Evolutionary conservation across 2,797 vertebrate species (phyloP).

Genomic region (Sebastes matsubarae): DNA sequence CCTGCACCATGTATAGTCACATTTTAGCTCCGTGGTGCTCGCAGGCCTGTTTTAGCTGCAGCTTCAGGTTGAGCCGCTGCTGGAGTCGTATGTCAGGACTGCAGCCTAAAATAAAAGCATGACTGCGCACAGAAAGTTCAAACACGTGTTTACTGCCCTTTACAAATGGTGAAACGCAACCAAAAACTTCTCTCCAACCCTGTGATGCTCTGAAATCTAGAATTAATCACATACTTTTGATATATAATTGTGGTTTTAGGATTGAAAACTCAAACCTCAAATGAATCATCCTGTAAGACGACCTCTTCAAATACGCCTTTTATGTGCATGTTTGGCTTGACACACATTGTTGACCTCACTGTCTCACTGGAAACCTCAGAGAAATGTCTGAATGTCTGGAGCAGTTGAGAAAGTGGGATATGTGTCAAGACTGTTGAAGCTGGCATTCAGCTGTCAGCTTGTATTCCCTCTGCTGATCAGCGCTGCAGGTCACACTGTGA

Average conservation of each 20-base stretch:
- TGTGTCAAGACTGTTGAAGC: background rate
- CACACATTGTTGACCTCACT: background rate
- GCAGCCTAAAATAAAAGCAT: constrained; percentile 72
- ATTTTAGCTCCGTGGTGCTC: constrained; percentile 45
- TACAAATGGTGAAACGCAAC: background rate
- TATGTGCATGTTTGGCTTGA: background rate
- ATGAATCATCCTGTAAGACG: background rate
- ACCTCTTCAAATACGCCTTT: background rate
- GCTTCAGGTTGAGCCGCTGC: constrained; percentile 31
- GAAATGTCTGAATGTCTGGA: background rate
- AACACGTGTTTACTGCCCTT: background rate
- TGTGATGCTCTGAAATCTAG: background rate
- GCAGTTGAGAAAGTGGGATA: background rate
- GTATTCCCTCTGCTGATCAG: background rate
- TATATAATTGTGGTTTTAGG: background rate
- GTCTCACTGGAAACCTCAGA: background rate
- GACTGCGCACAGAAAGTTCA: constrained; percentile 23
- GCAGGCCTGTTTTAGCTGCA: constrained; percentile 74
- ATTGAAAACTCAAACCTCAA: background rate
- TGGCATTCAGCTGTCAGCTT: constrained; percentile 32
- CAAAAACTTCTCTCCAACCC: background rate
- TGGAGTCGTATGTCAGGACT: constrained; percentile 74
- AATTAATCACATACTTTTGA: background rate
- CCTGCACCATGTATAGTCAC: constrained; percentile 74
- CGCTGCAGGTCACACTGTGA: background rate